Conservation (phyloP, 1,140 invertebrate species). For the Ephestia elutella region DNA sequence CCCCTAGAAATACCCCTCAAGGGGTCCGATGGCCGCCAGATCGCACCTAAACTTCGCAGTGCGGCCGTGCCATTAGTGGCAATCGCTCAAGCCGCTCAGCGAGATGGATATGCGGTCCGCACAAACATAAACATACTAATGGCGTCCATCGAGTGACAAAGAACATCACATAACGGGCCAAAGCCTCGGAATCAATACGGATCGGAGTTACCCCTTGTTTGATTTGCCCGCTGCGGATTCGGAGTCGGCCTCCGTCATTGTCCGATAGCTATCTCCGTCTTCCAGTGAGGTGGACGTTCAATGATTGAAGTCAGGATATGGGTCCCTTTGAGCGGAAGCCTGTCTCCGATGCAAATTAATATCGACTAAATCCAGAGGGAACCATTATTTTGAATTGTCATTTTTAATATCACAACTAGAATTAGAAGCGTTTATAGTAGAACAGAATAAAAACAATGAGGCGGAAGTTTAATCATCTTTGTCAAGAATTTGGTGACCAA, state of each 20-base stretch:
- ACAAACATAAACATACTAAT: slow-evolving; percentile 51
- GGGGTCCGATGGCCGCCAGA: no score
- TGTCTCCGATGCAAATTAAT: background rate
- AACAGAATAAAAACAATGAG: no score
- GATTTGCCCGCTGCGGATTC: slow-evolving; percentile 13
- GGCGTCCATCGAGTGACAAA: slow-evolving; percentile 37
- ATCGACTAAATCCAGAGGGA: background rate
- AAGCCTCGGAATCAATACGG: slow-evolving; percentile 34
- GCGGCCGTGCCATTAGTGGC: slow-evolving; percentile 37
- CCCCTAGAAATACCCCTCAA: no score
- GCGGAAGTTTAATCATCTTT: no score
- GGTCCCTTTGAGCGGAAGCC: slow-evolving; percentile 6
- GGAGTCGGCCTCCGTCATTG: slow-evolving; percentile 12
- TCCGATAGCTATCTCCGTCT: slow-evolving; percentile 18
- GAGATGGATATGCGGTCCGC: slow-evolving; percentile 39
- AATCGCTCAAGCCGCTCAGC: slow-evolving; percentile 40
- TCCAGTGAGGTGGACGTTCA: slow-evolving; percentile 8
- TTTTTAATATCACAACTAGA: no score
- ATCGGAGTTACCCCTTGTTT: slow-evolving; percentile 24
- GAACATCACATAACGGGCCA: slow-evolving; percentile 32
- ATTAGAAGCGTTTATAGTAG: no score
- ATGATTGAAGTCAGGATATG: slow-evolving; percentile 16
- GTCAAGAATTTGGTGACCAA: no score
- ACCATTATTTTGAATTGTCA: background rate
- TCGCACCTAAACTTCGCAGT: no score